phyloP scores from a whole-genome alignment of 2,113 vertebrate species.

The Sinocyclocheilus anshuiensis region DNA sequence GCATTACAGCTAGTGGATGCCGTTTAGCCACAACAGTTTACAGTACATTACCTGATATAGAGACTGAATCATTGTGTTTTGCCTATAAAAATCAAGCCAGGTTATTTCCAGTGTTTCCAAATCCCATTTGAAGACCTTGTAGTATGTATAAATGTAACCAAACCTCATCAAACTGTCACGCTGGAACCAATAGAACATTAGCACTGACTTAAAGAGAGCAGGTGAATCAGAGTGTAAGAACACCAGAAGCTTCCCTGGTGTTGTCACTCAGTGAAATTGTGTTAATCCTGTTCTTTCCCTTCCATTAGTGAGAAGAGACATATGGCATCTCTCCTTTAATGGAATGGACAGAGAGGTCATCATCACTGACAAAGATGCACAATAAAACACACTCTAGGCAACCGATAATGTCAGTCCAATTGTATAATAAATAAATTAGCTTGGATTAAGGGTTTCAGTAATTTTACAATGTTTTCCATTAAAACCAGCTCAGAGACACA shows the following conservation, averaged over 20 bases:
- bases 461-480: background rate
- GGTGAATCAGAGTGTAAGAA: background rate
- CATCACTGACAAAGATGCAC: background rate
- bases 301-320: background rate
- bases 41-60: slow-evolving; percentile 45
- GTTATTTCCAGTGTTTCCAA: slow-evolving; percentile 35
- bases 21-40: slow-evolving; percentile 29
- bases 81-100: slow-evolving; percentile 45
- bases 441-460: background rate
- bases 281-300: background rate
- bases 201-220: background rate
- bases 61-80: slow-evolving; percentile 44
- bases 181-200: background rate
- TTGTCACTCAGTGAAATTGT: background rate
- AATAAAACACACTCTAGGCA: background rate
- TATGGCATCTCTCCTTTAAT: background rate
- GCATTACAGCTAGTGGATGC: slow-evolving; percentile 33
- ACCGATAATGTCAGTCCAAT: background rate
- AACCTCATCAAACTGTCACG: slow-evolving; percentile 12
- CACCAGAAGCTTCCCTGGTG: background rate
- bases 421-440: background rate
- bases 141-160: slow-evolving; percentile 30
- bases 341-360: background rate
- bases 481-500: background rate
- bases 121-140: slow-evolving; percentile 10